A percentile compares a stretch with the other conserved stretches of the same genome.
These are phyloP conservation scores for Micropterix aruncella DNA, from an alignment of 2,888 invertebrate species.

Conservation along the genomic window DNA sequence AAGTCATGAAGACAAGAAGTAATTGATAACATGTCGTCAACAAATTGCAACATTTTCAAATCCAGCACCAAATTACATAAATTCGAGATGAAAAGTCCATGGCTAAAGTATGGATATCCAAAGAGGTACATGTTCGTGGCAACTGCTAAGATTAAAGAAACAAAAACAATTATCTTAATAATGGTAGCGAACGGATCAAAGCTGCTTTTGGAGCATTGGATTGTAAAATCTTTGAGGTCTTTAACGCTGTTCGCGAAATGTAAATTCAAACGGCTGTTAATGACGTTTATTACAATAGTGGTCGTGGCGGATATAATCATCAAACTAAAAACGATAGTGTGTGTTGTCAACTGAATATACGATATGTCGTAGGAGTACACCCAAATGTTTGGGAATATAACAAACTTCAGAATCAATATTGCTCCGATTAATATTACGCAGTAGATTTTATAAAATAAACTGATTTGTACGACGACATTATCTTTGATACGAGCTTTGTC, in stretches of 20 bases:
- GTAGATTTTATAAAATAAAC: neutral
- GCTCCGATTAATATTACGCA: neutral
- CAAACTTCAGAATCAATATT: no score
- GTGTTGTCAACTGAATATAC: no score
- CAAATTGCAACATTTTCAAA: neutral
- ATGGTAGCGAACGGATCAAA: neutral
- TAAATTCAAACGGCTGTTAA: neutral
- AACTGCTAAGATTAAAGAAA: no score
- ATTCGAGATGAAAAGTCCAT: neutral
- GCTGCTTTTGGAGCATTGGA: no score
- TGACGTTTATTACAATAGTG: neutral
- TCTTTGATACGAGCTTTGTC: neutral
- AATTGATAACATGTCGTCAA: neutral
- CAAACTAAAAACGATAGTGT: neutral
- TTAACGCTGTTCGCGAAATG: no score
- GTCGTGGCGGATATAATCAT: neutral
- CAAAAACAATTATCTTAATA: neutral
- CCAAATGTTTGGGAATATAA: no score
- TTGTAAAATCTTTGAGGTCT: no score
- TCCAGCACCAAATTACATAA: neutral
- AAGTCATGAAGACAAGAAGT: neutral
- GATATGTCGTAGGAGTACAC: no score
- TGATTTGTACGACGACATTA: neutral
- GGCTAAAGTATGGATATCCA: neutral
- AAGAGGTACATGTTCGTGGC: no score